These are phyloP conservation scores for Gorsachius goisagi DNA, from an alignment of 2,113 vertebrate genomes.

Conservation along the genomic window DNA sequence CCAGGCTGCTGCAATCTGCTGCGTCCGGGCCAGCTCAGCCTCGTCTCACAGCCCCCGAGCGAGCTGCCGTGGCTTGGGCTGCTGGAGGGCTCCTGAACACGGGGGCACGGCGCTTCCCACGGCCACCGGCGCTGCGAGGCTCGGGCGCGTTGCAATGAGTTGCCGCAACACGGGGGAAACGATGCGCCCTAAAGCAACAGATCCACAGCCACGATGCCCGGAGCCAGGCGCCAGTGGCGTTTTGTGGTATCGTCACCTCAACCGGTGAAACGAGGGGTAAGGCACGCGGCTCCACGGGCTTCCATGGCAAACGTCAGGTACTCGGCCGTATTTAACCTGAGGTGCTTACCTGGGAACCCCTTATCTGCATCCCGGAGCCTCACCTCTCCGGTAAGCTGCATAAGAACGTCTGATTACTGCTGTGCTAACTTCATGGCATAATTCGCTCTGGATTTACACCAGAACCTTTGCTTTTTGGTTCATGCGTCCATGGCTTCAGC, in stretches of 20 bases:
- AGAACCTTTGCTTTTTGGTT: background rate
- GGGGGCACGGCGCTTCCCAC: background rate
- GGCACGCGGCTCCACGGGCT: background rate
- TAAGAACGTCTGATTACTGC: background rate
- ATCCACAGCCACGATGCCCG: background rate
- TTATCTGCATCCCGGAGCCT: background rate
- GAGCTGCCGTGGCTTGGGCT: background rate
- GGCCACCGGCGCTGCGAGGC: background rate
- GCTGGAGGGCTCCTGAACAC: background rate
- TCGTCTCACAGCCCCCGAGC: background rate
- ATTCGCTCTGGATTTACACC: background rate
- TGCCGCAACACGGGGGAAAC: background rate
- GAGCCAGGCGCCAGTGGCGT: accelerated
- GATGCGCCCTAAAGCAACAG: background rate
- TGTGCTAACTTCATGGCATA: accelerated
- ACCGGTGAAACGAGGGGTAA: background rate
- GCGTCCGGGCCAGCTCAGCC: slow-evolving; percentile 11
- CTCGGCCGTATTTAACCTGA: accelerated
- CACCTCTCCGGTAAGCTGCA: background rate
- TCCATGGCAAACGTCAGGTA: background rate
- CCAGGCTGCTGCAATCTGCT: background rate
- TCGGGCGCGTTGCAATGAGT: background rate
- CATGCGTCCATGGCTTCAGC: accelerated
- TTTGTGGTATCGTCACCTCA: background rate
- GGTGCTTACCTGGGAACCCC: background rate